Percentiles rank a stretch among this genome's conserved stretches.
Conservation (phyloP, 35 echinoderm and acorn worm species). For the Strongylocentrotus purpuratus region DNA sequence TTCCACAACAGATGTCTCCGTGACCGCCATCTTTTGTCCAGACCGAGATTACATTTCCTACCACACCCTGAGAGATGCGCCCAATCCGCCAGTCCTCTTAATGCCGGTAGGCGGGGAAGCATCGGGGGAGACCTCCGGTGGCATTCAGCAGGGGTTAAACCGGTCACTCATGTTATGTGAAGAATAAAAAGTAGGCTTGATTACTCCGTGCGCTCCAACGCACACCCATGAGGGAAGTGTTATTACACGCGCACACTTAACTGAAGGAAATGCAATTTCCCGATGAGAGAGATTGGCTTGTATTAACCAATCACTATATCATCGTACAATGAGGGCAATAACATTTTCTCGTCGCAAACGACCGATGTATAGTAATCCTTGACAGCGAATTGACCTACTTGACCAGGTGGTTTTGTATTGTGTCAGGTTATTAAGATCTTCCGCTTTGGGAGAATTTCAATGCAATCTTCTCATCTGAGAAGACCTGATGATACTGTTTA, state of each 20-base stretch:
- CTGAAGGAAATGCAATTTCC: constrained; percentile 45
- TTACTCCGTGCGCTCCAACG: constrained; percentile 6
- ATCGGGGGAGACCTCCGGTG: neutral
- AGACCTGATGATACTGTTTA: constrained; percentile 11
- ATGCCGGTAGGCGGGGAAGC: neutral
- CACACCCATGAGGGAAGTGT: neutral
- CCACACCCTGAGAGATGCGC: neutral
- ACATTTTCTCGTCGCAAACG: constrained; percentile 19
- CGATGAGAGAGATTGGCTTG: neutral
- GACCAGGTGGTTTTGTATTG: constrained; percentile 8
- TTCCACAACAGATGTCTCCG: constrained; percentile 15
- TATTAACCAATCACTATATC: neutral
- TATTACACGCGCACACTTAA: constrained; percentile 35
- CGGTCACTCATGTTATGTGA: neutral
- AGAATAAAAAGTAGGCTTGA: neutral
- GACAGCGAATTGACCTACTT: constrained; percentile 20
- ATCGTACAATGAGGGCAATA: neutral
- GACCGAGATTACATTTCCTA: constrained; percentile 41
- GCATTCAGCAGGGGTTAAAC: constrained; percentile 7
- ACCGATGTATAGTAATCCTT: constrained; percentile 7
- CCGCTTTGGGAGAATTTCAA: neutral
- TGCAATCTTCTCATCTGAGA: neutral
- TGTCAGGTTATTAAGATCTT: neutral
- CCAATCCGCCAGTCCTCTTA: neutral
- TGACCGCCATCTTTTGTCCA: neutral